Conservation (phyloP, 2,797 vertebrate species). For the Enteromius treurensis region DNA sequence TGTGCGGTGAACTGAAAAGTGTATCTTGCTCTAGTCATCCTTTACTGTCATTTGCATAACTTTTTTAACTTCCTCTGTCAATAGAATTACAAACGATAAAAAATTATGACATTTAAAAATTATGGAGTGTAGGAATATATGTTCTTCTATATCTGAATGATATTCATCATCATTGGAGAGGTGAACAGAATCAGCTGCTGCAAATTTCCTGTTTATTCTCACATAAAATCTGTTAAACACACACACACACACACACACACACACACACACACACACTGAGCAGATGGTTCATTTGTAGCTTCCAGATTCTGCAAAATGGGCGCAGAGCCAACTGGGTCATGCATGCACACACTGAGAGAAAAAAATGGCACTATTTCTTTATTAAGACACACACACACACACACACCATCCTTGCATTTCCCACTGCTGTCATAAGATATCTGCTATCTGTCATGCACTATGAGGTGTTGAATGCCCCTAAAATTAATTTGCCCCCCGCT, state of each 20-base stretch:
- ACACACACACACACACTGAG: neutral
- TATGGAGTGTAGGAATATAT: neutral
- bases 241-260: too few relatives aligned
- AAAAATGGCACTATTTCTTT: neutral
- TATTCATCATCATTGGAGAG: slow-evolving; percentile 4
- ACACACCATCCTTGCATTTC: slow-evolving; percentile 28
- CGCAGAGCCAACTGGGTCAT: slow-evolving; percentile 82
- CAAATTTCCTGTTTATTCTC: slow-evolving; percentile 18
- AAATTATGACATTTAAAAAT: neutral
- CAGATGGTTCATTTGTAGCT: slow-evolving; percentile 75
- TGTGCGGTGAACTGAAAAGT: neutral
- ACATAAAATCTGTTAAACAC: slow-evolving; percentile 20
- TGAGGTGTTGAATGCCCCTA: slow-evolving; percentile 10
- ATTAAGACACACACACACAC: slow-evolving; percentile 37
- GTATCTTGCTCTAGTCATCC: neutral
- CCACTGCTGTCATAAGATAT: slow-evolving; percentile 36
- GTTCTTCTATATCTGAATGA: neutral
- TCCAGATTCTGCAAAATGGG: slow-evolving; percentile 78
- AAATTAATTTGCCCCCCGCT: slow-evolving; percentile 34
- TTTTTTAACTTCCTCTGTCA: neutral
- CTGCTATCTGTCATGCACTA: slow-evolving; percentile 35
- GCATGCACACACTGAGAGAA: slow-evolving; percentile 56
- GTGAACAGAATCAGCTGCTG: slow-evolving; percentile 33
- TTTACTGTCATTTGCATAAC: neutral
- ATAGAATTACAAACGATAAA: neutral